Base-by-base conservation (phyloP, 2,888 invertebrate genomes). In the Atethmia centrago region DNA sequence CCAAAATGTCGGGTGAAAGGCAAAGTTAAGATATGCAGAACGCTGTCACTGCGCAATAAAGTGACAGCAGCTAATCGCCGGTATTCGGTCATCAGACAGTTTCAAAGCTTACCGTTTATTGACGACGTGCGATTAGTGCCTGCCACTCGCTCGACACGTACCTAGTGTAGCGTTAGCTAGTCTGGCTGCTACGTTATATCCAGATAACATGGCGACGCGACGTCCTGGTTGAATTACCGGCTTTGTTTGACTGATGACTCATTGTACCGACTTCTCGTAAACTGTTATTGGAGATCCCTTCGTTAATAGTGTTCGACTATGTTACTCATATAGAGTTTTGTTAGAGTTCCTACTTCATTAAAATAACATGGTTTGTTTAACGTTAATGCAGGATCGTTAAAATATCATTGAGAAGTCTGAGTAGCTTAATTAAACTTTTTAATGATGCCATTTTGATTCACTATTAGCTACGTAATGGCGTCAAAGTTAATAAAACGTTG, bases 231-330 rank as follows among this genome's bases (percentile, higher is more conserved):
- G 89, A 90, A 90, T 90, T 89, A 89, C 88, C 89, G 89, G 90
- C 89, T 90, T 90, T 90, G 88, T 90, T 90, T 90, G 88, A 90
- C 90, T 90, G 90, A 90, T 90, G 89, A 89, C 87, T 90, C 87
- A 90, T 90, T 90, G 90, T 89, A 85, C 85, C 80, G 85, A 85
- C 83, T 81, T 80, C 88, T 85, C 84, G 88, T 87, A 87, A 89
- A 88, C 87, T 89, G 88, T 86, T 90, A 90, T 90, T 90, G 89
- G 88, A 87, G 87, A 88, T 86, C 84, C 80, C 76, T 82, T 83
- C 80, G 74, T 75, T 82, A 77, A 80, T 51, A 16, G 56, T 47
- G 36, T 55, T 66, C 14, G 61, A 68, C 42, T 28, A 40, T 28
- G 55, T 59, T 56, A 51, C n/a, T n/a, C n/a, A n/a, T n/a, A n/a